phyloP scores from a whole-genome alignment of 2,797 vertebrate genomes.

The Chloroceryle inda region DNA sequence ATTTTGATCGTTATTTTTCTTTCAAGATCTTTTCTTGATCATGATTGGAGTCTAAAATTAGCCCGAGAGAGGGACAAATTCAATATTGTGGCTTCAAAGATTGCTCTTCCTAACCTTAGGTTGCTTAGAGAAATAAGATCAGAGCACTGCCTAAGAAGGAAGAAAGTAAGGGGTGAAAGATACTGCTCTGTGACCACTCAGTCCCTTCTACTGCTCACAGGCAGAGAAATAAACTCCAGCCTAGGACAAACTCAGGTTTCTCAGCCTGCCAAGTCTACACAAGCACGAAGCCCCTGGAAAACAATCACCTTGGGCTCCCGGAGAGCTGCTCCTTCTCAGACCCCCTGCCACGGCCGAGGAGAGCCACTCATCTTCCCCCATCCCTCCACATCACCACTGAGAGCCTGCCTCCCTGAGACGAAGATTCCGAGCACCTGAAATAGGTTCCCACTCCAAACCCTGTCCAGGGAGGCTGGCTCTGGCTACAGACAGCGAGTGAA shows the following conservation, averaged over 20 bases:
- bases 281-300: background rate
- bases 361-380: background rate
- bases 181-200: background rate
- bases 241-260: background rate
- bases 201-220: background rate
- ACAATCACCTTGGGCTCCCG: background rate
- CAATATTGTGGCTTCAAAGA: background rate
- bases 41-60: slow-evolving; percentile 54
- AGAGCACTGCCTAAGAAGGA: background rate
- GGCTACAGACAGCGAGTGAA: background rate
- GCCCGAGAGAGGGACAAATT: background rate
- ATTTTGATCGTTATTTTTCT: background rate
- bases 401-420: background rate
- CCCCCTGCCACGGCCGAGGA: background rate
- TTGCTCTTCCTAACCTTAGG: background rate
- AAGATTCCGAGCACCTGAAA: background rate
- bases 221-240: background rate
- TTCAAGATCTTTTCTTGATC: slow-evolving; percentile 10
- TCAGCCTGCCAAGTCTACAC: background rate
- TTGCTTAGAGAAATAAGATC: background rate
- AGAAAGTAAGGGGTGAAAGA: background rate
- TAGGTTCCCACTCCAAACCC: background rate
- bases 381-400: background rate
- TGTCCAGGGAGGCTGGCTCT: background rate
- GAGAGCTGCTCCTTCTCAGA: background rate